Evolutionary conservation across 2,888 invertebrate species (phyloP).

Genomic region (Helicoverpa assulta): DNA sequence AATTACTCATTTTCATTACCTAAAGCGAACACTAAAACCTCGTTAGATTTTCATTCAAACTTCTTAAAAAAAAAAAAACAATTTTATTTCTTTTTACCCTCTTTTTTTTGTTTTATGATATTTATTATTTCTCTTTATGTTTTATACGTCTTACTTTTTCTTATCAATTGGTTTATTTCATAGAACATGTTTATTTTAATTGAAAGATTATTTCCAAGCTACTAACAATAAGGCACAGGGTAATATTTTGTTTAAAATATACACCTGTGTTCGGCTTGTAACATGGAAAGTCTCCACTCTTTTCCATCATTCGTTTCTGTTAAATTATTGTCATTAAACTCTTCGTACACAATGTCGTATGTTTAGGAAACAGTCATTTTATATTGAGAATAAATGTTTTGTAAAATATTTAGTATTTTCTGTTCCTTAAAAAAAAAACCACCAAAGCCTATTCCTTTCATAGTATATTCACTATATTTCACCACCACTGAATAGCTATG

Average conservation of each 20-base stretch:
- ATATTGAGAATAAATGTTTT: conserved; percentile 63
- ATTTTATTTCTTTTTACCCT: too few species aligned
- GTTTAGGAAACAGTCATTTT: conserved; percentile 66
- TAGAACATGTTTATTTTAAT: conserved; percentile 52
- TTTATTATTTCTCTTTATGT: too few species aligned
- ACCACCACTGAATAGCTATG: too few species aligned
- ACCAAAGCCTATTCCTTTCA: not conserved
- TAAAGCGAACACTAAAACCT: too few species aligned
- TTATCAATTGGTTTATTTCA: conserved; percentile 4
- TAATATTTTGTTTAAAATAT: conserved; percentile 81
- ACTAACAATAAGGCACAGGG: conserved; percentile 76
- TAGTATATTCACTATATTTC: too few species aligned
- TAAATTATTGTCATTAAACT: conserved; percentile 56
- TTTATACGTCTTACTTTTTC: not conserved
- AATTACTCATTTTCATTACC: too few species aligned
- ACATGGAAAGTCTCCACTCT: conserved; percentile 62
- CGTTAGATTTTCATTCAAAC: too few species aligned
- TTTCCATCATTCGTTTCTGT: conserved; percentile 46
- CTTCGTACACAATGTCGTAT: conserved; percentile 53
- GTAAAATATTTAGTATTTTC: conserved; percentile 41
- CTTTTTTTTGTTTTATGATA: not conserved
- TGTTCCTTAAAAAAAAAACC: conserved; percentile 2
- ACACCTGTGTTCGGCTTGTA: conserved; percentile 78
- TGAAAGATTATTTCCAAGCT: conserved; percentile 62
- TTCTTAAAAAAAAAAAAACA: too few species aligned